Evolutionary conservation across 2,797 vertebrate genomes (phyloP).

Genomic region (Liparis tanakae): DNA sequence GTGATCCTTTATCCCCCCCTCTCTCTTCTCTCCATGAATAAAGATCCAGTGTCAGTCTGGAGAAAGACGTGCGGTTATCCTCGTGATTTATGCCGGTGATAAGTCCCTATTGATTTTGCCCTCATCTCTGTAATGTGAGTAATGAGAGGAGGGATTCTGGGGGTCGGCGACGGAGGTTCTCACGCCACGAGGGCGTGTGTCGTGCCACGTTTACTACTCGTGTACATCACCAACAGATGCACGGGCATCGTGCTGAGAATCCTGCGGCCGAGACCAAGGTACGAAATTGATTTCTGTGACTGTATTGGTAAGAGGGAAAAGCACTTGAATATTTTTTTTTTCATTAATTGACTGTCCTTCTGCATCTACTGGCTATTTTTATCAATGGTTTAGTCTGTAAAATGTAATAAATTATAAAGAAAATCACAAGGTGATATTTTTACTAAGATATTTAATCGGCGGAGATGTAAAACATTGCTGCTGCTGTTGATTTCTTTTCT

Average conservation of each 20-base stretch:
- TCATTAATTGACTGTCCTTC: background rate
- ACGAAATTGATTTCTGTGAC: constrained; percentile 1
- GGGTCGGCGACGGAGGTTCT: constrained; percentile 42
- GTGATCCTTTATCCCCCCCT: background rate
- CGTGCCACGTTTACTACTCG: constrained; percentile 24
- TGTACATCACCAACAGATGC: constrained; percentile 29
- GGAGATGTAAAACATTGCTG: background rate
- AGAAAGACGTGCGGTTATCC: constrained; percentile 49
- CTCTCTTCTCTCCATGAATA: constrained; percentile 42
- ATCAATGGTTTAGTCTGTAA: background rate
- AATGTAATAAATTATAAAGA: constrained; percentile 7
- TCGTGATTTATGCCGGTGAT: constrained; percentile 57
- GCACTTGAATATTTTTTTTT: constrained; percentile 9
- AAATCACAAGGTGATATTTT: constrained; percentile 8
- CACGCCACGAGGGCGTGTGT: constrained; percentile 22
- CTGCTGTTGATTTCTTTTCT: background rate
- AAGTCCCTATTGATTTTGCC: constrained; percentile 61
- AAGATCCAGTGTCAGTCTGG: constrained; percentile 48
- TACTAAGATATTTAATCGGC: background rate
- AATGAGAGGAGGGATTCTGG: constrained; percentile 49
- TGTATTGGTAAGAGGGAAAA: constrained; percentile 1
- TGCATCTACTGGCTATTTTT: background rate
- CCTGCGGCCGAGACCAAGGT: background rate
- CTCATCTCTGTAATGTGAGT: constrained; percentile 59
- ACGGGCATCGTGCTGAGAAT: constrained; percentile 2